Conservation (phyloP, 2,888 invertebrate genomes). For the Andrena bicolor region DNA sequence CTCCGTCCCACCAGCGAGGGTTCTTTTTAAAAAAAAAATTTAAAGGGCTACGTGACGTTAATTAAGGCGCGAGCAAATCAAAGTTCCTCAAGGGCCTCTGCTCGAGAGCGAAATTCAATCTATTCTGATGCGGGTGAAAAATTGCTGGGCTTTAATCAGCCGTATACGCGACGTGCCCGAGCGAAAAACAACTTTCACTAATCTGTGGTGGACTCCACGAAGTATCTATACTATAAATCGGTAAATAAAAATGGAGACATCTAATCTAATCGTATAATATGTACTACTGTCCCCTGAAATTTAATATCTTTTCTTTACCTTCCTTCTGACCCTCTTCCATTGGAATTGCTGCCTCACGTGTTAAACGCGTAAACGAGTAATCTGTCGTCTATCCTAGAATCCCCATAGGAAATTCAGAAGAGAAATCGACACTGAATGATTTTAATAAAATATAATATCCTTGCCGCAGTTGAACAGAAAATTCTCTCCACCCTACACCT, state of each 20-base stretch:
- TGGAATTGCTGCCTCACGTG: too few species aligned
- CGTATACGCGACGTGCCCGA: background rate
- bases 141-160: constrained; percentile 16
- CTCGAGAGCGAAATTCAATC: constrained; percentile 47
- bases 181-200: background rate
- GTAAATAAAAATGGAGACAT: background rate
- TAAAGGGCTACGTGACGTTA: constrained; percentile 59
- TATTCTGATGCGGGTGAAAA: constrained; percentile 15
- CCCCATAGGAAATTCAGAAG: too few species aligned
- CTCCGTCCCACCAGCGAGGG: constrained; percentile 25
- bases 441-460: too few species aligned
- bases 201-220: background rate
- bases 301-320: background rate
- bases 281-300: background rate
- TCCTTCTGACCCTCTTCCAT: background rate
- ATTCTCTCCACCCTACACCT: background rate
- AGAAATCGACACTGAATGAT: too few species aligned
- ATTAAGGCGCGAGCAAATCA: constrained; percentile 60
- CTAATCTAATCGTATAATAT: background rate
- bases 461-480: too few species aligned
- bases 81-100: background rate
- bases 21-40: constrained; percentile 56
- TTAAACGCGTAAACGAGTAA: too few species aligned
- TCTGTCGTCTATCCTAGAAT: too few species aligned
- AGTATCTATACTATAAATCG: background rate